Base-by-base conservation (phyloP, 2,888 invertebrate genomes). In the Agrochola circellaris region DNA sequence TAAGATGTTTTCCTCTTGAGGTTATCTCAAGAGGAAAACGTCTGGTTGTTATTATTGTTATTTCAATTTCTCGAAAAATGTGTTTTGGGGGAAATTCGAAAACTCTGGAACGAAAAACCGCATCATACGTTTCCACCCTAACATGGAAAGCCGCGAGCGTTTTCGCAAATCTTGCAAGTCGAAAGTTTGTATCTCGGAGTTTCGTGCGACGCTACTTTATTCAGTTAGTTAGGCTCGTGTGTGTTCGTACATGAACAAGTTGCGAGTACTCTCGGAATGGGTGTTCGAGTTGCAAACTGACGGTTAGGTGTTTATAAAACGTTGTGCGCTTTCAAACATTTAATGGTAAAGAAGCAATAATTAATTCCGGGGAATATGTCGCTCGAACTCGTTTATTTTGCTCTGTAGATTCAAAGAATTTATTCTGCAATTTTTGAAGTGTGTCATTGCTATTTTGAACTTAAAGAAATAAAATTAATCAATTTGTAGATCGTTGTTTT, bases 91-190 rank as follows among this genome's bases (percentile, higher is more conserved):
- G 45, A 54, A 11, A 58, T 58, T 4, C 34, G 0, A 56, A 78
- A 73, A 73, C 17, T 58, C 38, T 23, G 15, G 0, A 34, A 11
- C 15, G 15, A 8, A 60, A 1, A 82, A 79, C 78, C 81, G 81
- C 62, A 64, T n/a, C 48, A 78, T 89, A 83, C 84, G 81, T 65
- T 69, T 75, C 61, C 23, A 75, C 66, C 90, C 86, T 90, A 82
- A 91, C 66, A 84, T 77, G 77, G 79, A 89, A 92, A 92, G 92
- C 93, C 92, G 93, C 91, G 89, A 93, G 94, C 93, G 93, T 93
- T 95, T 95, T 94, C 92, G 93, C 93, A 94, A 95, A 95, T 94
- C 94, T 95, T 91, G 93, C 93, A 91, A 95, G 91, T 93, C 91
- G 90, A 92, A 94, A 95, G 93, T 95, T 95, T 95, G 94, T 94